Percentiles rank a stretch among this genome's conserved stretches.
These are phyloP conservation scores for Sardina pilchardus DNA, from an alignment of 2,113 vertebrate genomes.

Conservation along the genomic window DNA sequence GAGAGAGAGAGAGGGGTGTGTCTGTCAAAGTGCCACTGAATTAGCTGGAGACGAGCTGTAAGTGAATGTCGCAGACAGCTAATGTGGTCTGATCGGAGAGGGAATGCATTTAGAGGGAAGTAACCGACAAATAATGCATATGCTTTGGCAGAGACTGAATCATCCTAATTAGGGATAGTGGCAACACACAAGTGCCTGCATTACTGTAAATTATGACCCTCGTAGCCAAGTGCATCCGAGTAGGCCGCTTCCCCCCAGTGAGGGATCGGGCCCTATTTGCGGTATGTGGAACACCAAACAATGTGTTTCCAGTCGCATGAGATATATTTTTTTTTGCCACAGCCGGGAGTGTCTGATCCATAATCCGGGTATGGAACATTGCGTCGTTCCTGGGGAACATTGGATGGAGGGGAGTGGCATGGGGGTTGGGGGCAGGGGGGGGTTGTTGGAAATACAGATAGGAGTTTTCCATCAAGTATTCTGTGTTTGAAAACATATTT, in stretches of 20 bases:
- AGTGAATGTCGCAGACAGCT: slow-evolving; percentile 23
- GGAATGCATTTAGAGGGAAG: slow-evolving; percentile 22
- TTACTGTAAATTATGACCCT: slow-evolving; percentile 4
- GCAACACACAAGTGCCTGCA: neutral
- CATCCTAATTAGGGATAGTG: slow-evolving; percentile 25
- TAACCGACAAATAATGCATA: slow-evolving; percentile 26
- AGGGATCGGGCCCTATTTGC: neutral
- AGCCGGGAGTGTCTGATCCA: neutral
- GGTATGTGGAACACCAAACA: neutral
- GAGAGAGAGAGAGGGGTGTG: neutral
- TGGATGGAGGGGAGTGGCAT: neutral
- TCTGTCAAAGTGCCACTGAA: neutral
- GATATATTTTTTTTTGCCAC: neutral
- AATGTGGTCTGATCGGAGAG: slow-evolving; percentile 33
- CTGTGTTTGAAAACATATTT: slow-evolving; percentile 27
- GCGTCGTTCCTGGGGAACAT: neutral
- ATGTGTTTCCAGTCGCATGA: neutral
- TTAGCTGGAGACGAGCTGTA: slow-evolving; percentile 21
- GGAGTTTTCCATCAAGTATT: slow-evolving; percentile 3
- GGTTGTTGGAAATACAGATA: neutral
- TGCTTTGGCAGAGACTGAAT: slow-evolving; percentile 21
- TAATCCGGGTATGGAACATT: neutral
- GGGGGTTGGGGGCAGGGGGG: neutral
- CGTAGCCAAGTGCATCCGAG: neutral
- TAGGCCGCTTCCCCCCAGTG: neutral